phyloP scores from a whole-genome alignment of 2,113 vertebrate genomes.

The Holacanthus passer region DNA sequence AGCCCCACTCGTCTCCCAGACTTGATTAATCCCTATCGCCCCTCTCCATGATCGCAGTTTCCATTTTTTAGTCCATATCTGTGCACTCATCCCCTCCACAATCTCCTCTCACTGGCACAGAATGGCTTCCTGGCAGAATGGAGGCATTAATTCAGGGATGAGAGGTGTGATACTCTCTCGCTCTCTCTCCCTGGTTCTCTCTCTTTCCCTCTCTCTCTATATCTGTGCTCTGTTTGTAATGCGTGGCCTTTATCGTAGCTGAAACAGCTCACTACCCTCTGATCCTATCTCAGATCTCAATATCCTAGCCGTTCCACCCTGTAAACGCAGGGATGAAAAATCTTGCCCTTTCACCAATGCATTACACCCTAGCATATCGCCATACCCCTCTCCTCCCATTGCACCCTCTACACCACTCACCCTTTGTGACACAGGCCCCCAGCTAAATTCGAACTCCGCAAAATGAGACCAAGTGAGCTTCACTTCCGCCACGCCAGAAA shows the following conservation, averaged over 20 bases:
- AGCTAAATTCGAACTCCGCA: constrained; percentile 75
- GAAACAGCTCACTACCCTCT: constrained; percentile 84
- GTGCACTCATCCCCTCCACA: constrained; percentile 80
- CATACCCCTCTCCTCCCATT: constrained; percentile 65
- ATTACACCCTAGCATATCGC: constrained; percentile 78
- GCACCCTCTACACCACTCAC: constrained; percentile 77
- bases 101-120: constrained; percentile 81
- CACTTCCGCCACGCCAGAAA: constrained; percentile 75
- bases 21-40: constrained; percentile 81
- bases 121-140: constrained; percentile 82
- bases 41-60: constrained; percentile 70
- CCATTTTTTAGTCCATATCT: constrained; percentile 82
- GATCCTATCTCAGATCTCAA: constrained; percentile 85
- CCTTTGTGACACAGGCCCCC: constrained; percentile 79
- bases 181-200: constrained; percentile 51
- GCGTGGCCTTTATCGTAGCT: constrained; percentile 81
- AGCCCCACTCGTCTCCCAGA: constrained; percentile 68
- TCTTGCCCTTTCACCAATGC: constrained; percentile 82
- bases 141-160: constrained; percentile 85
- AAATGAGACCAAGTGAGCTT: constrained; percentile 76
- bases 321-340: constrained; percentile 82
- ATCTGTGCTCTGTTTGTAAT: constrained; percentile 78
- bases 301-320: constrained; percentile 83
- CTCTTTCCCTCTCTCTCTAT: constrained; percentile 59
- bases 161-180: constrained; percentile 79